These are phyloP conservation scores for Recurvirostra avosetta DNA, from an alignment of 2,113 vertebrate genomes.

Conservation along the genomic window DNA sequence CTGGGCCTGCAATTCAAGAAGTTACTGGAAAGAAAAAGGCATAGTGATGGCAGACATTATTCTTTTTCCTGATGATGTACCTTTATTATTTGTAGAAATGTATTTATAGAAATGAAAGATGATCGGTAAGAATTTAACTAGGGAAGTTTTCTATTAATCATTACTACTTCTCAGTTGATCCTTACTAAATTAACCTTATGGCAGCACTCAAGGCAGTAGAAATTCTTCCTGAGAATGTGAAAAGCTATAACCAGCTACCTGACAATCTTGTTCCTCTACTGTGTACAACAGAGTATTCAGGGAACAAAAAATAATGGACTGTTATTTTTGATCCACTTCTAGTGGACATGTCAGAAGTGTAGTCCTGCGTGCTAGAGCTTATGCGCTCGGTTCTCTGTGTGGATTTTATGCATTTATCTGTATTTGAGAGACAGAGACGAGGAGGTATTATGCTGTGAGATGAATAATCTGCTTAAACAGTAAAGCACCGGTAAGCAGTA, in stretches of 20 bases:
- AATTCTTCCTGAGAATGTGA: neutral
- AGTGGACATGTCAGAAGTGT: neutral
- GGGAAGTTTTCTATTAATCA: neutral
- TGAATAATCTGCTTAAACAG: slow-evolving; percentile 56
- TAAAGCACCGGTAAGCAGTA: neutral
- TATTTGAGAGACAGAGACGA: neutral
- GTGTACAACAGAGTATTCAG: neutral
- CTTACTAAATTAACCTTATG: neutral
- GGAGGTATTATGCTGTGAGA: slow-evolving; percentile 20
- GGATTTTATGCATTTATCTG: slow-evolving; percentile 43
- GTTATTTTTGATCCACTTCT: neutral
- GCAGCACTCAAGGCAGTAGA: neutral
- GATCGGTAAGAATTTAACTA: neutral
- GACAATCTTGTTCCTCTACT: neutral
- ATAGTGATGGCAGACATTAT: neutral
- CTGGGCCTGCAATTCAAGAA: neutral
- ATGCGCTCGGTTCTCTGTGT: neutral
- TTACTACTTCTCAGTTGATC: neutral
- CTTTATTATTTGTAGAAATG: neutral
- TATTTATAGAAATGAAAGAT: neutral
- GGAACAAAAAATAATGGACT: neutral
- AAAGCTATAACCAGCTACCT: neutral
- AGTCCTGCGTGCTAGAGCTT: neutral
- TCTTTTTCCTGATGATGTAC: neutral
- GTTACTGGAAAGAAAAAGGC: neutral